A percentile compares a stretch with the other conserved stretches of the same genome.
These are phyloP conservation scores for Piliocolobus tephrosceles DNA, from an alignment of 2,113 vertebrate genomes.

Conservation along the genomic window DNA sequence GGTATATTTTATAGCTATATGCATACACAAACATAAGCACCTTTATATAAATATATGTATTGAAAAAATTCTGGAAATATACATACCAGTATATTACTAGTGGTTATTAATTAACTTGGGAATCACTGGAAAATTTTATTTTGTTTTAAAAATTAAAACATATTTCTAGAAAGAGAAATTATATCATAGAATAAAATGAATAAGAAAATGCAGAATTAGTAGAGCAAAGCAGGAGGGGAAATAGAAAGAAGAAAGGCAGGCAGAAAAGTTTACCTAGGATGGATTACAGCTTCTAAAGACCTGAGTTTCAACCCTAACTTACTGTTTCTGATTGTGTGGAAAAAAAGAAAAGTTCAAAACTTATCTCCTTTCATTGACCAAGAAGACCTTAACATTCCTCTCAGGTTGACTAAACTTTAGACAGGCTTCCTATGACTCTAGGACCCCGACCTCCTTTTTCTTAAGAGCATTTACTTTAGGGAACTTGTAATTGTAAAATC, in stretches of 20 bases:
- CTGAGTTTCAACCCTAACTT: background rate
- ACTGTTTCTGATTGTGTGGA: too few species aligned
- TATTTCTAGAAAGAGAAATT: background rate
- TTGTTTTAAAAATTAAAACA: background rate
- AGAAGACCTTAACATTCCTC: background rate
- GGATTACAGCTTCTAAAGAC: background rate
- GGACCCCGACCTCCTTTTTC: background rate
- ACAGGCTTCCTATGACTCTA: background rate
- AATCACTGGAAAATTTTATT: background rate
- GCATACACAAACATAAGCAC: background rate
- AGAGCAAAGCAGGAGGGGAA: background rate
- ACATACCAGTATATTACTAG: background rate
- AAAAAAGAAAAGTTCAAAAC: background rate
- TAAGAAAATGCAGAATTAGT: background rate
- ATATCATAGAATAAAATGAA: background rate
- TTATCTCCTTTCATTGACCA: background rate
- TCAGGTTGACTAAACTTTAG: background rate
- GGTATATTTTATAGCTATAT: background rate
- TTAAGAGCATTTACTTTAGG: background rate
- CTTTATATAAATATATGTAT: background rate
- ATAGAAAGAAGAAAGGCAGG: background rate
- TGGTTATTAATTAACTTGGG: background rate
- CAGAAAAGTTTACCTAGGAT: background rate
- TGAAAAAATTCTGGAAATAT: background rate
- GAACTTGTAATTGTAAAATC: background rate